Evolutionary conservation across 2,888 invertebrate genomes (phyloP).

Genomic region (Sclerodermus sp.): DNA sequence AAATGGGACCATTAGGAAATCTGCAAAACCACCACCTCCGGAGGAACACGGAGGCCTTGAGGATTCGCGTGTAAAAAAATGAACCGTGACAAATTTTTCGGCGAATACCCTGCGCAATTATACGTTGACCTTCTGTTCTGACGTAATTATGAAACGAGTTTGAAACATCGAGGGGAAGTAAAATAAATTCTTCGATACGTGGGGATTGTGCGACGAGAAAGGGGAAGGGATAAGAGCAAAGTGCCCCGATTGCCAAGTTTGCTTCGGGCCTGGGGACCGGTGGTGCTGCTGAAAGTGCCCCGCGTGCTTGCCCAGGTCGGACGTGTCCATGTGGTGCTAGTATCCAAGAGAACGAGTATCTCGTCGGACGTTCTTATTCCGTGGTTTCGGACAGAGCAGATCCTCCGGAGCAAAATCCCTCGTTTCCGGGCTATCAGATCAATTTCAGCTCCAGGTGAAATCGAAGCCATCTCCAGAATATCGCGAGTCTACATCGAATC

Average conservation of each 20-base stretch:
- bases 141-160: too few species aligned
- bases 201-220: neutral
- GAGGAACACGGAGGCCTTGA: too few species aligned
- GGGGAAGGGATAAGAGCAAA: neutral
- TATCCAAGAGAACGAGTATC: constrained; percentile 42
- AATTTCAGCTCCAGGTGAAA: neutral
- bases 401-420: neutral
- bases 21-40: too few species aligned
- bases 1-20: too few species aligned
- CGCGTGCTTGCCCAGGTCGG: constrained; percentile 41
- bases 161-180: too few species aligned
- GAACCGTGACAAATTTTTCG: too few species aligned
- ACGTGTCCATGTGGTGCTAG: constrained; percentile 46
- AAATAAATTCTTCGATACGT: too few species aligned
- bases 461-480: neutral
- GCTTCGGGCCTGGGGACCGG: constrained; percentile 21
- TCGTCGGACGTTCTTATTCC: constrained; percentile 33
- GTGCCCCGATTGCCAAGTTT: neutral
- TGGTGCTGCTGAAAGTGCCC: constrained; percentile 46
- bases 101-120: too few species aligned
- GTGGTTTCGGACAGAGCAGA: constrained; percentile 2
- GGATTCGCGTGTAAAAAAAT: too few species aligned
- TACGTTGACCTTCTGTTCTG: too few species aligned
- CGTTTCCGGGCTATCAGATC: constrained; percentile 4
- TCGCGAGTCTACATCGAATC: constrained; percentile 4